These are phyloP conservation scores for Leptonema lineaticorne DNA, from an alignment of 1,140 invertebrate genomes.

Conservation along the genomic window DNA sequence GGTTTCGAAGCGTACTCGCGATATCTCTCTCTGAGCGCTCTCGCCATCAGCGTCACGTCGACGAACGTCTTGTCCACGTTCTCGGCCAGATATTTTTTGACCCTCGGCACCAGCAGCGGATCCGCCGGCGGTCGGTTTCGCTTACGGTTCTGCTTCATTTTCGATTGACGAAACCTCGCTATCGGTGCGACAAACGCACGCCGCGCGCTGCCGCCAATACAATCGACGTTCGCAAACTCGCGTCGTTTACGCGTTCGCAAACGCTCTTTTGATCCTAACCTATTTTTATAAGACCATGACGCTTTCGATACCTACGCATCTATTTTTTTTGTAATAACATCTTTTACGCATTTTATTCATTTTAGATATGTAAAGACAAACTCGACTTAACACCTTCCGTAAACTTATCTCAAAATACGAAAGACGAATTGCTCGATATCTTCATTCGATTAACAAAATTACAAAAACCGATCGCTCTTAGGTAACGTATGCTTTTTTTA, in stretches of 20 bases:
- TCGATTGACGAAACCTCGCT: background rate
- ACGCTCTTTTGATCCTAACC: no score
- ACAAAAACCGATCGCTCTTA: background rate
- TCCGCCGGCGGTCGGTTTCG: slow-evolving; percentile 40
- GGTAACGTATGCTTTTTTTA: slow-evolving; percentile 16
- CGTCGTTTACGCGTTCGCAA: background rate
- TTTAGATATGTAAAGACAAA: background rate
- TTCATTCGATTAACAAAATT: slow-evolving; percentile 1
- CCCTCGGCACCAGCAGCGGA: slow-evolving; percentile 52
- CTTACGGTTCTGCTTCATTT: background rate
- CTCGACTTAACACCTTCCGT: background rate
- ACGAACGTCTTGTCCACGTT: slow-evolving; percentile 71
- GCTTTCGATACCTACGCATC: background rate
- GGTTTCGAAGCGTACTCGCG: slow-evolving; percentile 71
- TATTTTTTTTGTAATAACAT: background rate
- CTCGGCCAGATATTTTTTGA: slow-evolving; percentile 68
- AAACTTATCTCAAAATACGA: background rate
- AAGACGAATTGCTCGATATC: background rate
- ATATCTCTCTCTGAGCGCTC: slow-evolving; percentile 67
- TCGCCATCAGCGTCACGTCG: slow-evolving; percentile 73
- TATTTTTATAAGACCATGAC: background rate
- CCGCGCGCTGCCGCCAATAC: background rate
- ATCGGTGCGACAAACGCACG: background rate
- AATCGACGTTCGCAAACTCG: background rate
- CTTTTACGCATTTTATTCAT: background rate